Evolutionary conservation across 2,797 vertebrate genomes (phyloP).

Genomic region (Oryzias dopingdopingensis): DNA sequence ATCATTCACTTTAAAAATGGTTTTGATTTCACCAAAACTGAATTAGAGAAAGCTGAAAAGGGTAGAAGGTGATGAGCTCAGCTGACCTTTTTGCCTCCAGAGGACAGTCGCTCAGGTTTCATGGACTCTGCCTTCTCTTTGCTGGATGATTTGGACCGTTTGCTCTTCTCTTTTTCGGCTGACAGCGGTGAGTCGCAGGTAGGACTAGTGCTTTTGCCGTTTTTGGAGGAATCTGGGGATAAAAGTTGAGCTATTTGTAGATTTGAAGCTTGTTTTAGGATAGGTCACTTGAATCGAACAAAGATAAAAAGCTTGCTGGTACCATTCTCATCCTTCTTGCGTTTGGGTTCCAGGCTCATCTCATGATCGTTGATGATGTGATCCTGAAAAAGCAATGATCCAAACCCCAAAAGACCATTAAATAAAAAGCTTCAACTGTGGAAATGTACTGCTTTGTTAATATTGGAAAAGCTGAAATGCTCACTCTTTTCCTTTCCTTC

Average conservation of each 20-base stretch:
- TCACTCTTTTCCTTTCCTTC: conserved; percentile 94
- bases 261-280: neutral
- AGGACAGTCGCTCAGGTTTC: conserved; percentile 88
- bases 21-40: neutral
- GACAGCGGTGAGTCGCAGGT: conserved; percentile 87
- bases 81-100: conserved; percentile 89
- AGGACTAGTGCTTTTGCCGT: conserved; percentile 93
- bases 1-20: neutral
- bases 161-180: conserved; percentile 86
- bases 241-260: conserved; percentile 1
- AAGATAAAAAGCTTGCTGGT: conserved; percentile 77
- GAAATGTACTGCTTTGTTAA: neutral
- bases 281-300: neutral
- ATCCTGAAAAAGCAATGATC: conserved; percentile 79
- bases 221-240: conserved; percentile 87
- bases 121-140: conserved; percentile 91
- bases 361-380: conserved; percentile 86
- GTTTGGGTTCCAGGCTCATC: conserved; percentile 86
- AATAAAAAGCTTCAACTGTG: neutral
- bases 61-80: neutral
- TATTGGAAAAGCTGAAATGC: conserved; percentile 46
- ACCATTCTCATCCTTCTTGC: conserved; percentile 94
- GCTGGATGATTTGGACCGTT: conserved; percentile 90
- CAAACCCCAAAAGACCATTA: too few relatives aligned
- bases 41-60: neutral